A percentile compares a stretch with the other conserved stretches of the same genome.
Evolutionary conservation across 2,113 vertebrate species (phyloP).

Genomic region (Hippocampus barbouri): DNA sequence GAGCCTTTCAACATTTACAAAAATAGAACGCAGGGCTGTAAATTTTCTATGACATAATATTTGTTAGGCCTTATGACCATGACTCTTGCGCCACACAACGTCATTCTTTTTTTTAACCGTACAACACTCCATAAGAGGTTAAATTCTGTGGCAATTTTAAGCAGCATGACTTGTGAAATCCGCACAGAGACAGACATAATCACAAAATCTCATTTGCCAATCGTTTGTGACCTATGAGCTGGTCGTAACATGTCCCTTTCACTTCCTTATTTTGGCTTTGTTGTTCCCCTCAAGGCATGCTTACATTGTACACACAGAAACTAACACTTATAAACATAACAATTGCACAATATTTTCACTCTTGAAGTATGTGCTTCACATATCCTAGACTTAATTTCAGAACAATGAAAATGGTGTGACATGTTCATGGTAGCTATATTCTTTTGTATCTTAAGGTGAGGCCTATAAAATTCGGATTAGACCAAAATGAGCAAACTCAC

Average conservation of each 20-base stretch:
- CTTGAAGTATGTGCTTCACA: no score
- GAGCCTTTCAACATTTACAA: background rate
- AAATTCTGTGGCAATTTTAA: conserved; percentile 1
- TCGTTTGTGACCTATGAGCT: conserved; percentile 38
- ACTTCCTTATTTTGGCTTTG: conserved; percentile 45
- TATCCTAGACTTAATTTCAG: no score
- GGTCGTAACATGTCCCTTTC: conserved; percentile 19
- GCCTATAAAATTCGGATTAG: no score
- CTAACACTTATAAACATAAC: no score
- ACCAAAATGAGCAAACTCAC: no score
- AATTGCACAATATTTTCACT: no score
- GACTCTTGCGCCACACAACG: background rate
- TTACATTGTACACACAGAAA: no score
- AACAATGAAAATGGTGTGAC: no score
- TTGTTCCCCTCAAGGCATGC: background rate
- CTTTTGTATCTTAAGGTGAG: no score
- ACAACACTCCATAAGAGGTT: no score
- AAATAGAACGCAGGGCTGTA: background rate
- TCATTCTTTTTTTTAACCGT: no score
- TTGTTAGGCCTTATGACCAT: background rate
- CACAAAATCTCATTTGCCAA: conserved; percentile 1
- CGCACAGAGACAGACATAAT: background rate
- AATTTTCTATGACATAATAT: background rate
- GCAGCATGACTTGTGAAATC: conserved; percentile 23
- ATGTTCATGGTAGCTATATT: no score